Percentiles rank a stretch among this genome's conserved stretches.
Evolutionary conservation across 2,888 invertebrate genomes (phyloP).

Genomic region (Amblyjoppa fuscipennis): DNA sequence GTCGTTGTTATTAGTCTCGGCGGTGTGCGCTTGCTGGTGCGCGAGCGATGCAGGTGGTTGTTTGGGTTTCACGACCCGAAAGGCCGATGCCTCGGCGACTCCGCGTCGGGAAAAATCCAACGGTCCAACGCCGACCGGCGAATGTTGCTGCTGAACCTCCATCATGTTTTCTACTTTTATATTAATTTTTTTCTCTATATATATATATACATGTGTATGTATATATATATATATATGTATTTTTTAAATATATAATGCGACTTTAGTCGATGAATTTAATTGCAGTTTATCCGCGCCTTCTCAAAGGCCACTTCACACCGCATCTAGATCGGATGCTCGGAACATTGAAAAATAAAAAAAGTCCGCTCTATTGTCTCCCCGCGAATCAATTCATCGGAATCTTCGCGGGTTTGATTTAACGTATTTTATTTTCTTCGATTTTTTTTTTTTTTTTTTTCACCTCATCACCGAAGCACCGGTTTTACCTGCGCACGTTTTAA

Average conservation of each 20-base stretch:
- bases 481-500: slow-evolving; percentile 15
- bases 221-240: neutral
- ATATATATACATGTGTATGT: neutral
- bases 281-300: slow-evolving; percentile 44
- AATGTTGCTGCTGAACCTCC: slow-evolving; percentile 84
- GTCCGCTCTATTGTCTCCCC: neutral
- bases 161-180: slow-evolving; percentile 73
- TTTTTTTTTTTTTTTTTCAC: neutral
- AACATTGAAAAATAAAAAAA: neutral
- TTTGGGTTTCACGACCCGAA: slow-evolving; percentile 84
- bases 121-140: slow-evolving; percentile 84
- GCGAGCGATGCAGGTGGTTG: slow-evolving; percentile 76
- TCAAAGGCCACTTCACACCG: slow-evolving; percentile 49
- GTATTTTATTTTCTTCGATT: neutral
- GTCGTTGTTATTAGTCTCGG: slow-evolving; percentile 76
- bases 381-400: slow-evolving; percentile 11
- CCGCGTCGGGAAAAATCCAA: slow-evolving; percentile 84
- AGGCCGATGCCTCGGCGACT: slow-evolving; percentile 84
- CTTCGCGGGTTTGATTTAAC: neutral
- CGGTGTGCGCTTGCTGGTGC: slow-evolving; percentile 76
- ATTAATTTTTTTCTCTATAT: neutral
- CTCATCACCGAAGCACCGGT: slow-evolving; percentile 17
- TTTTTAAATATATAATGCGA: neutral
- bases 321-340: slow-evolving; percentile 1
- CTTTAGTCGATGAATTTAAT: neutral